These are phyloP conservation scores for Lophius americanus DNA, from an alignment of 2,797 vertebrate genomes.

Conservation along the genomic window DNA sequence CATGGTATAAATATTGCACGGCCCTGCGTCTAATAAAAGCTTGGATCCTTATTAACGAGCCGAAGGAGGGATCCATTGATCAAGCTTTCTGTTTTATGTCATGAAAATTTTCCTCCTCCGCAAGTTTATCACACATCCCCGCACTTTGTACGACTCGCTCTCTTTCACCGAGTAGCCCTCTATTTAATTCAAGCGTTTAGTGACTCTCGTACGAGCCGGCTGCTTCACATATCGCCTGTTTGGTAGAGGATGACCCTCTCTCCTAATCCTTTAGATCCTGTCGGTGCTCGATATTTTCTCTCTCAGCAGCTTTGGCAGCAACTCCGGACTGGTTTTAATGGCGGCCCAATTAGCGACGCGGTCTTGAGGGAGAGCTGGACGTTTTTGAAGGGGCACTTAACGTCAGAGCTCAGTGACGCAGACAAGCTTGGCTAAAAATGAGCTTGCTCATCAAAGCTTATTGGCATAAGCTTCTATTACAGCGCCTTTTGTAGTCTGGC, in stretches of 20 bases:
- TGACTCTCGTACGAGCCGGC: slow-evolving; percentile 22
- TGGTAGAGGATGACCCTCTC: slow-evolving; percentile 49
- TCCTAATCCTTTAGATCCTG: slow-evolving; percentile 37
- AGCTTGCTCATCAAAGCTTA: slow-evolving; percentile 15
- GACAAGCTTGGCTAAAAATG: slow-evolving; percentile 12
- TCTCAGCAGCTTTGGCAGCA: slow-evolving; percentile 13
- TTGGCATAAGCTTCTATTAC: too few species aligned
- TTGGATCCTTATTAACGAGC: slow-evolving; percentile 81
- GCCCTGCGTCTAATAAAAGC: slow-evolving; percentile 81
- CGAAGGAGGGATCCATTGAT: slow-evolving; percentile 80
- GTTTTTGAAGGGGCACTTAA: slow-evolving; percentile 54
- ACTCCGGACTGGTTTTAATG: slow-evolving; percentile 40
- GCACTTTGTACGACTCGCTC: slow-evolving; percentile 10
- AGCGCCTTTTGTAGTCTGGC: too few species aligned
- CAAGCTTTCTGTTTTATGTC: slow-evolving; percentile 82
- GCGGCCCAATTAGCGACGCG: slow-evolving; percentile 64
- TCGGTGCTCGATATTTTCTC: slow-evolving; percentile 11
- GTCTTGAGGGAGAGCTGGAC: slow-evolving; percentile 45
- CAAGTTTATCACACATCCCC: slow-evolving; percentile 42
- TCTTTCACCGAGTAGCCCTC: slow-evolving; percentile 8
- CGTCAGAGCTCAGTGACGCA: slow-evolving; percentile 34
- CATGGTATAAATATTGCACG: slow-evolving; percentile 83
- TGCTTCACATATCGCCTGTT: slow-evolving; percentile 35
- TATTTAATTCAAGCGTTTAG: slow-evolving; percentile 43
- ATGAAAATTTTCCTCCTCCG: slow-evolving; percentile 56